phyloP scores from a whole-genome alignment of 2,113 vertebrate genomes.

The Glaucomys volans region DNA sequence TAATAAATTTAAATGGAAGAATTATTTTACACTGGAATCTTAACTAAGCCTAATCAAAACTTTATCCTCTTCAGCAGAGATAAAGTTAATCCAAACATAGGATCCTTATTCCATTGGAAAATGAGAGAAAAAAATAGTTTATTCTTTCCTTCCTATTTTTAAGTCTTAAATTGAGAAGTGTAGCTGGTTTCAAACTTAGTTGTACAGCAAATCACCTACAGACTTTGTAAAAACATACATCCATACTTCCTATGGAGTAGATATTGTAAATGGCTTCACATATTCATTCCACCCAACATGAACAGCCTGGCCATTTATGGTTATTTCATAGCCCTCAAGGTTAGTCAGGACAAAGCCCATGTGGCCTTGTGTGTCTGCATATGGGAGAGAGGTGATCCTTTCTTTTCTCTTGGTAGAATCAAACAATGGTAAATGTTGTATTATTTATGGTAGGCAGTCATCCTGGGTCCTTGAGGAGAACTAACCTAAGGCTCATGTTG shows the following conservation, averaged over 20 bases:
- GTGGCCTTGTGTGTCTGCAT: background rate
- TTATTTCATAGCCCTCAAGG: slow-evolving; percentile 31
- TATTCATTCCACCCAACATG: background rate
- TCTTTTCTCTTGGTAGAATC: slow-evolving; percentile 26
- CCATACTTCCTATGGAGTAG: background rate
- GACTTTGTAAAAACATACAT: background rate
- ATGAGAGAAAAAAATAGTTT: background rate
- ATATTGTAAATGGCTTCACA: background rate
- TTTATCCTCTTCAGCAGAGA: background rate
- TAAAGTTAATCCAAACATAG: background rate
- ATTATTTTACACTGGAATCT: background rate
- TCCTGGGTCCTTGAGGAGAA: background rate
- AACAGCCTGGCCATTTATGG: background rate
- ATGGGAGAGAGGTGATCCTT: background rate
- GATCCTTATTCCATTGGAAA: background rate
- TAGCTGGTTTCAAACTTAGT: background rate
- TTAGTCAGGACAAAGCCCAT: background rate
- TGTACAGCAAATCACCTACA: background rate
- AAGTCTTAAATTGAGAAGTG: background rate
- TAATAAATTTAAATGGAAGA: slow-evolving; percentile 60
- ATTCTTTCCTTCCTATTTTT: background rate
- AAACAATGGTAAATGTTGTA: background rate
- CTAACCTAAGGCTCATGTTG: background rate
- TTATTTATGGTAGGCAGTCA: background rate
- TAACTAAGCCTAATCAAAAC: slow-evolving; percentile 44